These are phyloP conservation scores for Plectropomus leopardus DNA, from an alignment of 2,113 vertebrate species.

Conservation along the genomic window DNA sequence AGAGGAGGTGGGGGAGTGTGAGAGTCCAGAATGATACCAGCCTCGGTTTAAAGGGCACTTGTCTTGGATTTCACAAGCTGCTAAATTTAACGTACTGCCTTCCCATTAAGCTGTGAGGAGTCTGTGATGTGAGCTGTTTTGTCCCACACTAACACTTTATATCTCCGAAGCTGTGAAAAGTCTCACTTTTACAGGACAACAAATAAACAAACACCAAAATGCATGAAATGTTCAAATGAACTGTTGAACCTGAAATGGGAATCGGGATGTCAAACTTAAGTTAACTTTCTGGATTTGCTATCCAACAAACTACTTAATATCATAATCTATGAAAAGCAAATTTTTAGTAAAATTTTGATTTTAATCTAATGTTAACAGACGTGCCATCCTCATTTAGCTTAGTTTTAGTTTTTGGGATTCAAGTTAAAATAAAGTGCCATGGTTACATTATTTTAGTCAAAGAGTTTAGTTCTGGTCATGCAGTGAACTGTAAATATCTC, in stretches of 20 bases:
- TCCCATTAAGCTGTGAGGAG: conserved; percentile 58
- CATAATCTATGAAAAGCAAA: neutral
- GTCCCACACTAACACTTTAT: conserved; percentile 1
- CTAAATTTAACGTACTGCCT: conserved; percentile 74
- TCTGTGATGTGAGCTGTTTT: conserved; percentile 25
- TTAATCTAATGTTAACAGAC: neutral
- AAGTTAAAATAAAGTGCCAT: no score
- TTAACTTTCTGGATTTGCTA: neutral
- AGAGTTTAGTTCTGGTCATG: no score
- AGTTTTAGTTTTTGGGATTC: no score
- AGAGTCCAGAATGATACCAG: conserved; percentile 44
- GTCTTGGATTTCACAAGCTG: conserved; percentile 77
- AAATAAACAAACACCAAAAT: neutral
- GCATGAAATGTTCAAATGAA: no score
- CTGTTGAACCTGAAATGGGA: no score
- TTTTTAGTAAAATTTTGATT: neutral
- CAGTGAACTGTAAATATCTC: neutral
- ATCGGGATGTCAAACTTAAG: no score
- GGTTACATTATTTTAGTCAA: no score
- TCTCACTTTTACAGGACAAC: neutral
- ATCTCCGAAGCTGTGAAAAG: conserved; percentile 12
- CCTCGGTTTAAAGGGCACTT: conserved; percentile 66
- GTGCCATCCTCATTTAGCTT: no score
- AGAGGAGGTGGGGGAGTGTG: neutral
- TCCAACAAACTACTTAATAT: neutral